phyloP scores from a whole-genome alignment of 2,888 invertebrate species.

The Troides helena region DNA sequence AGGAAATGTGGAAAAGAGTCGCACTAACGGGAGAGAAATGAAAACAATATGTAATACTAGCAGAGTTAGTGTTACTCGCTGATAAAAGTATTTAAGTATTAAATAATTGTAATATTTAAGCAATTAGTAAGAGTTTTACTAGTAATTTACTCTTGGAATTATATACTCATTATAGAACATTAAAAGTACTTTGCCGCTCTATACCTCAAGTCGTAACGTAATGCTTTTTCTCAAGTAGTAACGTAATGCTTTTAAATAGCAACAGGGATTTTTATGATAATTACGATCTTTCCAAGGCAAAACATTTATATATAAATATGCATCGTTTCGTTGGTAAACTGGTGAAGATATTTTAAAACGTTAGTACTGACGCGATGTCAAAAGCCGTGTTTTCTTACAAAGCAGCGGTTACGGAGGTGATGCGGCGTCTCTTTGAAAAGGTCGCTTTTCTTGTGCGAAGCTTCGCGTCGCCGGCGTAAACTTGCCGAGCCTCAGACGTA shows the following conservation, averaged over 20 bases:
- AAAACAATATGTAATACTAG: too few relatives aligned
- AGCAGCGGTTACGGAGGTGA: slow-evolving; percentile 6
- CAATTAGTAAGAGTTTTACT: too few relatives aligned
- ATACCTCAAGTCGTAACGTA: not conserved
- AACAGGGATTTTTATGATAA: not conserved
- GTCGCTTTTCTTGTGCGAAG: slow-evolving; percentile 4
- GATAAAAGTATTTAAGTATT: too few relatives aligned
- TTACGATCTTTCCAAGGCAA: not conserved
- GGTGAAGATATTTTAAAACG: slow-evolving; percentile 11
- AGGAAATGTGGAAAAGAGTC: too few relatives aligned
- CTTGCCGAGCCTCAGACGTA: slow-evolving; percentile 7
- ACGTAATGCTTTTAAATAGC: not conserved
- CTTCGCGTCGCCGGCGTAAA: slow-evolving; percentile 2
- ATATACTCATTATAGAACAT: too few relatives aligned
- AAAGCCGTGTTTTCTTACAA: slow-evolving; percentile 14
- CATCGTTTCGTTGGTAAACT: not conserved
- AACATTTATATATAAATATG: not conserved
- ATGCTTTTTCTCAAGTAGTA: not conserved
- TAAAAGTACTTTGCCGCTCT: too few relatives aligned
- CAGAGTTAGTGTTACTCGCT: too few relatives aligned
- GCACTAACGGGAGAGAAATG: too few relatives aligned
- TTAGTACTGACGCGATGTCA: slow-evolving; percentile 3
- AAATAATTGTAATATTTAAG: too few relatives aligned
- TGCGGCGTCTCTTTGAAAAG: slow-evolving; percentile 13
- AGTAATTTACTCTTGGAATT: too few relatives aligned